Percentiles rank a stretch among this genome's conserved stretches.
Conservation (phyloP, 2,113 vertebrate species). For the Xiphophorus hellerii region DNA sequence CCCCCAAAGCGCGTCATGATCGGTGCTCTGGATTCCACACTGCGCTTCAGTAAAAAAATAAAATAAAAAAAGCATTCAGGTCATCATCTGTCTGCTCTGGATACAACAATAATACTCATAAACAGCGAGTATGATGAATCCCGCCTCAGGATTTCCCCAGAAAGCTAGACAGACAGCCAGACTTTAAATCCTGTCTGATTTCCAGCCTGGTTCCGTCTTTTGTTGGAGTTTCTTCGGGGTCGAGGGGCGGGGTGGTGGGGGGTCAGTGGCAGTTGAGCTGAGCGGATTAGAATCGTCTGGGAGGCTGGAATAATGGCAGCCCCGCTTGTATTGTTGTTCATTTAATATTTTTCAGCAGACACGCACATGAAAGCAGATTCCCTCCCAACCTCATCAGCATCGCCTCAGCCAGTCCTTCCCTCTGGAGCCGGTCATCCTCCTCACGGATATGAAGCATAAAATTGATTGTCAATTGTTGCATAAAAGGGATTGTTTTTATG, state of each 20-base stretch:
- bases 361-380: background rate
- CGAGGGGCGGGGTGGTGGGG: conserved; percentile 1
- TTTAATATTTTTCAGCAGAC: conserved; percentile 10
- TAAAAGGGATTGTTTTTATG: background rate
- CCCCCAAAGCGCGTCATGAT: too few relatives aligned
- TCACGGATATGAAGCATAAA: too few relatives aligned
- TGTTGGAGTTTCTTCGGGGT: conserved; percentile 55
- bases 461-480: too few relatives aligned
- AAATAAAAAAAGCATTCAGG: conserved; percentile 4
- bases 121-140: conserved; percentile 8
- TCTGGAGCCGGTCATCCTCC: background rate
- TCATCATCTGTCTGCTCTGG: conserved; percentile 16
- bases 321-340: conserved; percentile 14
- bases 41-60: conserved; percentile 15
- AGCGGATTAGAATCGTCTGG: conserved; percentile 75
- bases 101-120: background rate
- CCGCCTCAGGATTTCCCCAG: conserved; percentile 36
- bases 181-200: conserved; percentile 66
- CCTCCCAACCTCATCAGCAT: background rate
- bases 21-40: too few relatives aligned
- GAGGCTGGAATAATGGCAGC: conserved; percentile 34
- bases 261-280: conserved; percentile 43
- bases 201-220: conserved; percentile 48
- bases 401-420: background rate
- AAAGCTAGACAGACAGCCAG: conserved; percentile 36